A percentile compares a stretch with the other conserved stretches of the same genome.
Conservation (phyloP, 1,140 invertebrate genomes). For the Magallana ariakensis region DNA sequence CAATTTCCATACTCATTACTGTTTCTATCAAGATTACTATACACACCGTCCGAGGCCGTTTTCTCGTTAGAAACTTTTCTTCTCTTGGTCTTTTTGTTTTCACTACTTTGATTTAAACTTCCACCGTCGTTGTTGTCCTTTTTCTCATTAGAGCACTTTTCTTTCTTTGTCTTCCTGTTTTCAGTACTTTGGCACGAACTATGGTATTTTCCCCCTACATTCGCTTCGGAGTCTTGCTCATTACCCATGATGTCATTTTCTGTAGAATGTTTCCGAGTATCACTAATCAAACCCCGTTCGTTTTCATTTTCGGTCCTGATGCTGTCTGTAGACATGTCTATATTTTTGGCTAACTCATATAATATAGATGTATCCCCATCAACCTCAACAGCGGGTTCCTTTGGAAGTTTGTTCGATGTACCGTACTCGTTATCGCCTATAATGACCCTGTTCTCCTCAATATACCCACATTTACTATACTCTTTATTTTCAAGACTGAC, state of each 20-base stretch:
- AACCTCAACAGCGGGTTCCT: no score
- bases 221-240: not conserved
- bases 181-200: not conserved
- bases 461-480: not conserved
- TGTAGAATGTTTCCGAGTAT: no score
- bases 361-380: no score
- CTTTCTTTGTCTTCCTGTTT: not conserved
- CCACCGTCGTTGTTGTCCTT: not conserved
- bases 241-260: not conserved
- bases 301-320: no score
- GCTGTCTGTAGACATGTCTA: no score
- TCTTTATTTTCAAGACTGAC: not conserved
- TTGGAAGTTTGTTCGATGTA: not conserved
- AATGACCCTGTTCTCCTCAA: not conserved
- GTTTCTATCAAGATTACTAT: not conserved
- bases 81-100: not conserved
- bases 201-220: not conserved
- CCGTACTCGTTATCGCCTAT: not conserved
- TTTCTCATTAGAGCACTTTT: not conserved
- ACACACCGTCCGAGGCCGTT: not conserved
- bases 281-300: no score
- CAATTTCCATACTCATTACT: slow-evolving; percentile 8
- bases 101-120: not conserved
- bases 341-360: no score
- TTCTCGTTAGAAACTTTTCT: not conserved